Percentiles rank a stretch among this genome's conserved stretches.
phyloP scores from a whole-genome alignment of 2,888 invertebrate genomes.

The Proisotoma minuta region DNA sequence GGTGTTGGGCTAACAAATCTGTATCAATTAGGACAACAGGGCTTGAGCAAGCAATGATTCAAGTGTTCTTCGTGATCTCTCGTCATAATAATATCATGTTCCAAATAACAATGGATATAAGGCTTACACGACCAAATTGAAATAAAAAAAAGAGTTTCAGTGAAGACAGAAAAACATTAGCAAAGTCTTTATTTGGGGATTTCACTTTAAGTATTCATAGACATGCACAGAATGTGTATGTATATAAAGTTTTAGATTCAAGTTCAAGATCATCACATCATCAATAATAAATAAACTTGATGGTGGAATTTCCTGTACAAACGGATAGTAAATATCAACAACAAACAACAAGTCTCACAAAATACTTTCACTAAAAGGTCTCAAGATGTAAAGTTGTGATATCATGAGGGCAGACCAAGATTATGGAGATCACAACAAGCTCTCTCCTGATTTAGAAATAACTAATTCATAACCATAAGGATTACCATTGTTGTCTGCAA shows the following conservation, averaged over 20 bases:
- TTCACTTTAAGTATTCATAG: not conserved
- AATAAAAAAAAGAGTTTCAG: not conserved
- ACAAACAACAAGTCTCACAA: too few relatives aligned
- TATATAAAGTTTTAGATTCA: not conserved
- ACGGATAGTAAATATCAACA: too few relatives aligned
- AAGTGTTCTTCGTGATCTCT: too few relatives aligned
- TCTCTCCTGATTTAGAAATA: slow-evolving; percentile 9
- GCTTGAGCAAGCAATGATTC: too few relatives aligned
- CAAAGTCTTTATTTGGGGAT: slow-evolving; percentile 2
- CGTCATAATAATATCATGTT: not conserved
- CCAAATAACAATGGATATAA: not conserved
- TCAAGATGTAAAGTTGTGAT: too few relatives aligned
- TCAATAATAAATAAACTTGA: slow-evolving; percentile 15
- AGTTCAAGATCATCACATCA: slow-evolving; percentile 14
- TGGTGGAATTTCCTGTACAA: too few relatives aligned
- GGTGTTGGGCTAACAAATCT: too few relatives aligned
- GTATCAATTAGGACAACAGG: too few relatives aligned
- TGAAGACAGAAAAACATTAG: not conserved
- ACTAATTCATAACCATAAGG: slow-evolving; percentile 10
- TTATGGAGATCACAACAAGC: slow-evolving; percentile 10
- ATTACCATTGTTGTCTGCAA: not conserved
- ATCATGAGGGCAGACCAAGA: slow-evolving; percentile 4
- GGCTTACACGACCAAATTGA: not conserved
- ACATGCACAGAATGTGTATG: slow-evolving; percentile 6
- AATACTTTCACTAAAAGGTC: too few relatives aligned